Conservation (phyloP, 2,888 invertebrate genomes). For the Andrena bucephala region DNA sequence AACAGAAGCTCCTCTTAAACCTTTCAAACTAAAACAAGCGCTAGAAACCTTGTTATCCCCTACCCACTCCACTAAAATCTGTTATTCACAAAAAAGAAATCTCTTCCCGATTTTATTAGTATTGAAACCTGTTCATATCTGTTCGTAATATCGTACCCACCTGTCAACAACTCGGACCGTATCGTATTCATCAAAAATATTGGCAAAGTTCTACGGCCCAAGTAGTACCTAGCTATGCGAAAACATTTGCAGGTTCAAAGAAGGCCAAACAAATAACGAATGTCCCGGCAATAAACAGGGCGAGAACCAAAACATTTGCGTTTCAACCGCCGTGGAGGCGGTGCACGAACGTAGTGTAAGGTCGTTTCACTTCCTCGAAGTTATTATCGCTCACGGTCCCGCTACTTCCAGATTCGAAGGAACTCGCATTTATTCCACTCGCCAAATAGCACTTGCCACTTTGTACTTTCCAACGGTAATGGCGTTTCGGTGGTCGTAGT, state of each 20-base stretch:
- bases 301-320: constrained; percentile 19
- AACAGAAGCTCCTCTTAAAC: too few species aligned
- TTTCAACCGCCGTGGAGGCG: not conserved
- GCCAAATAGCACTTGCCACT: constrained; percentile 1
- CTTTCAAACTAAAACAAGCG: too few species aligned
- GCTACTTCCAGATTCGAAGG: constrained; percentile 1
- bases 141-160: not conserved
- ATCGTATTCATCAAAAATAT: constrained; percentile 12
- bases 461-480: not conserved
- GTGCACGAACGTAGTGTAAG: not conserved
- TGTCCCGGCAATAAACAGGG: constrained; percentile 14
- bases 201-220: constrained; percentile 18
- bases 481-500: not conserved
- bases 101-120: not conserved
- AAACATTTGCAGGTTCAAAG: not conserved
- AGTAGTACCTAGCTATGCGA: not conserved
- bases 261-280: constrained; percentile 21
- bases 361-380: constrained; percentile 9
- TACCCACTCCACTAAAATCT: not conserved
- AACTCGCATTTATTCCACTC: constrained; percentile 12
- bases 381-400: constrained; percentile 25
- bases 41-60: not conserved
- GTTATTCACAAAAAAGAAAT: not conserved
- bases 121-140: constrained; percentile 14
- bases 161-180: not conserved